Evolutionary conservation across 2,113 vertebrate genomes (phyloP).

Genomic region (Megaceryle torquata): DNA sequence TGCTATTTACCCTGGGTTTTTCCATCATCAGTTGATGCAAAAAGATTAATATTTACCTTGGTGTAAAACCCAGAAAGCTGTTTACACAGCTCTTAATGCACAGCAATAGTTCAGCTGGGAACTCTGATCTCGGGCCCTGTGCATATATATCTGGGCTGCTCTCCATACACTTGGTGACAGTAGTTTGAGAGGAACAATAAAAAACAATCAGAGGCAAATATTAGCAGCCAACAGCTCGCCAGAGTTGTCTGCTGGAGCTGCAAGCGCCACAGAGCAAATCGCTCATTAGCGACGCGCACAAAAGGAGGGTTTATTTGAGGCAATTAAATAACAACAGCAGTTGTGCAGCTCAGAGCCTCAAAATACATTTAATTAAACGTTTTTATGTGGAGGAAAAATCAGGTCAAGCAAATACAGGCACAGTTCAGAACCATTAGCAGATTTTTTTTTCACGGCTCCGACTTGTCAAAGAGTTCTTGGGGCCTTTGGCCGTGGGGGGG

Average conservation of each 20-base stretch:
- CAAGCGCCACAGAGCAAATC: constrained; percentile 59
- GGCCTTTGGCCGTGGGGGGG: neutral
- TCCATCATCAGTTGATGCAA: neutral
- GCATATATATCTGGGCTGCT: neutral
- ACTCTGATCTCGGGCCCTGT: neutral
- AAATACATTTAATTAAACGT: constrained; percentile 59
- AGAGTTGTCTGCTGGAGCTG: constrained; percentile 21
- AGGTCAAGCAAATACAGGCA: neutral
- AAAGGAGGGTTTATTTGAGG: constrained; percentile 36
- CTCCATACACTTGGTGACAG: neutral
- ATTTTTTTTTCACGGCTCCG: neutral
- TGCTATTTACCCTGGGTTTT: constrained; percentile 57
- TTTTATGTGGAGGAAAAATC: constrained; percentile 39
- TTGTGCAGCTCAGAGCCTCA: constrained; percentile 26
- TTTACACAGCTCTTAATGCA: constrained; percentile 56
- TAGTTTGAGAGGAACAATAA: constrained; percentile 20
- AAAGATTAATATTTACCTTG: constrained; percentile 61
- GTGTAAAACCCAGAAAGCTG: constrained; percentile 53
- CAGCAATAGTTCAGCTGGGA: constrained; percentile 21
- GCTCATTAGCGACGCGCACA: constrained; percentile 27
- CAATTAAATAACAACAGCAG: constrained; percentile 56
- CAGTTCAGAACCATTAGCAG: neutral
- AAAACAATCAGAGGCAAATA: neutral
- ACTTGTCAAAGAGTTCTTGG: neutral
- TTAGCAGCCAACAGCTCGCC: neutral